Base-by-base conservation (phyloP, 2,888 invertebrate genomes). In the Ceramica pisi region DNA sequence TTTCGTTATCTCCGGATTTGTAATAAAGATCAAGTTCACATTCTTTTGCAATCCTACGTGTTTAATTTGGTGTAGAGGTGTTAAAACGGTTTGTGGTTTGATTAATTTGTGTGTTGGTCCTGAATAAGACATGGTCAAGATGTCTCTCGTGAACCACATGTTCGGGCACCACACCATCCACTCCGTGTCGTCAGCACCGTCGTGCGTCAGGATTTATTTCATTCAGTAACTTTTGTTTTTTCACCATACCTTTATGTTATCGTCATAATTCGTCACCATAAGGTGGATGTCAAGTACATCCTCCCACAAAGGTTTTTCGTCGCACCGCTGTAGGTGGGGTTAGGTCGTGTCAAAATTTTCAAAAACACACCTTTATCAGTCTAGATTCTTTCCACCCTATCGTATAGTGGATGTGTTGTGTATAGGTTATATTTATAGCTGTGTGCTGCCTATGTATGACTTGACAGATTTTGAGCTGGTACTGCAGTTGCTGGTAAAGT, bases 91-190 rank as follows among this genome's bases (percentile, higher is more conserved):
- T 89, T 87, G 90, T 93, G 90, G 84, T 88, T 87, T 86, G 82
- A 82, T 86, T 84, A 85, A 87, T 88, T 85, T 84, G 88, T 76
- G 92, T 92, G 90, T 82, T 86, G 85, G 83, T 86, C 84, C 79
- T 83, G 81, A 80, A 71, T 88, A 90, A 90, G 91, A 92, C 89
- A 90, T 90, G 90, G 84, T 89, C 93, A 94, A 94, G 92, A 94
- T 95, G 94, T 94, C 93, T 90, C 87, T 90, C 81, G 88, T 79
- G 75, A 93, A 94, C 95, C 95, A 95, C 95, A 95, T 95, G 95
- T 95, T 94, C 93, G 90, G 84, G 83, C 84, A 88, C 89, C 92
- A 91, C 92, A 92, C 90, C 87, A 83, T 86, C 85, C 82, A 75
- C 86, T 87, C 81, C 79, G 85, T 87, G 88, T 87, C 86, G 85